Conservation (phyloP, 37 sponge, comb jelly and placozoan genomes). For the Agelas oroides region DNA sequence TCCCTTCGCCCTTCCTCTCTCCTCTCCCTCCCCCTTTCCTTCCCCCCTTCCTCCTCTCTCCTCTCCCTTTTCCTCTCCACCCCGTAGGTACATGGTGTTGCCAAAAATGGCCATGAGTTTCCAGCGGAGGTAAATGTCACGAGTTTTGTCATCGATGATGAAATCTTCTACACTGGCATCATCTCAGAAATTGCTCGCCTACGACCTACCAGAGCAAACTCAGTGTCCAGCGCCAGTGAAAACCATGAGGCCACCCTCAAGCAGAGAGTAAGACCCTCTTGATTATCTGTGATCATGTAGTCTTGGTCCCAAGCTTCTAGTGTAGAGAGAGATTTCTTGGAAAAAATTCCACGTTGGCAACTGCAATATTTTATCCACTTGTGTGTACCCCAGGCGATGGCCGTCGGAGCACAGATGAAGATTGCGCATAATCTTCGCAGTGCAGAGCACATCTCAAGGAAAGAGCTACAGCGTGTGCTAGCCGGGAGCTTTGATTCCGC, state of each 20-base stretch:
- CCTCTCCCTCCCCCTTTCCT: no score
- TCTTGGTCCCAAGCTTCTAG: not conserved
- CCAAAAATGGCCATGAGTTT: slow-evolving; percentile 59
- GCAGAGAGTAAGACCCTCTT: slow-evolving; percentile 32
- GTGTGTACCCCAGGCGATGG: slow-evolving; percentile 28
- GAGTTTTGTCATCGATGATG: slow-evolving; percentile 73
- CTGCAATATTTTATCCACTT: no score
- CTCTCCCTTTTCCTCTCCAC: no score
- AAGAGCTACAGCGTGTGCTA: slow-evolving; percentile 54
- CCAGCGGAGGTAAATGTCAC: slow-evolving; percentile 69
- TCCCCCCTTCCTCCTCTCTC: no score
- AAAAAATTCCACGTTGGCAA: no score
- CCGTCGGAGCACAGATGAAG: slow-evolving; percentile 76
- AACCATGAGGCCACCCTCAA: slow-evolving; percentile 27
- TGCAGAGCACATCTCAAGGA: slow-evolving; percentile 64
- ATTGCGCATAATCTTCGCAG: slow-evolving; percentile 58
- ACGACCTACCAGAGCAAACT: slow-evolving; percentile 18
- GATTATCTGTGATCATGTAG: not conserved
- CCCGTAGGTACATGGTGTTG: slow-evolving; percentile 55
- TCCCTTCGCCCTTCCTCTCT: no score
- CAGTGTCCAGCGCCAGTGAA: slow-evolving; percentile 29
- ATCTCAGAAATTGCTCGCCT: slow-evolving; percentile 45
- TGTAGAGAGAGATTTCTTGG: no score
- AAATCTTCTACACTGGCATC: slow-evolving; percentile 70
- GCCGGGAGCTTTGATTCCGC: slow-evolving; percentile 29